Evolutionary conservation across 2,113 vertebrate genomes (phyloP), one percentile per base, ranked within the genome.

Genomic region (Ceyx melanurus): DNA sequence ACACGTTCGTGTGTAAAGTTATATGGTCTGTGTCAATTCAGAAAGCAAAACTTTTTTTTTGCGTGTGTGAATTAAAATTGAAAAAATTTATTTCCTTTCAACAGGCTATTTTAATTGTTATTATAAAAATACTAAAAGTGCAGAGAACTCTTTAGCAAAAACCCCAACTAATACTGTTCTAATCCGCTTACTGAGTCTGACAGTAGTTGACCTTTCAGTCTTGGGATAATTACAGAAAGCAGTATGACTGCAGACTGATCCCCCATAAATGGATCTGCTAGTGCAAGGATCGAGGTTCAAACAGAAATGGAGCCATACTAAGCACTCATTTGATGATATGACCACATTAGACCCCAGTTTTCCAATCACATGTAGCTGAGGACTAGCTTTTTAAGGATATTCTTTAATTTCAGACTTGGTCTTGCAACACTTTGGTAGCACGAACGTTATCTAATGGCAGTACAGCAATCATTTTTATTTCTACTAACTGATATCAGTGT

Each of bases 71-170:
- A 74, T 42, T 11, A 33, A 42, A 51, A 77, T 40, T 4, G 13
- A 73, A 92, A 93, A n/a, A 10, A 26, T 12, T 86, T 66, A 0
- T 28, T 61, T 74, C 86, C 8, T 72, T 65, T 68, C 50, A 78
- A 64, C 10, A 35, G 21, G 25, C 5, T 58, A 29, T 86, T 92
- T 76, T 19, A 65, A 37, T 70, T 83, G 18, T 58, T 88, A 73
- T 42, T 65, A 71, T 70, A 12, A 68, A 92, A 92, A 75, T 20
- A 65, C 17, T 25, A 43, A 86, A 82, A 81, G 46, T 21, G 5
- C 8, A 75, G 21, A 87, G 74, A 84, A 85, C 35, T 65, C 53
- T 73, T 92, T 50, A 50, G 22, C 37, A 87, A 81, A 71, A 80
- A 85, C 82, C 18, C 37, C 10, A 35, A 45, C 37, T 61, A 65